Conservation (phyloP, 2,113 vertebrate species). For the Ictalurus punctatus region DNA sequence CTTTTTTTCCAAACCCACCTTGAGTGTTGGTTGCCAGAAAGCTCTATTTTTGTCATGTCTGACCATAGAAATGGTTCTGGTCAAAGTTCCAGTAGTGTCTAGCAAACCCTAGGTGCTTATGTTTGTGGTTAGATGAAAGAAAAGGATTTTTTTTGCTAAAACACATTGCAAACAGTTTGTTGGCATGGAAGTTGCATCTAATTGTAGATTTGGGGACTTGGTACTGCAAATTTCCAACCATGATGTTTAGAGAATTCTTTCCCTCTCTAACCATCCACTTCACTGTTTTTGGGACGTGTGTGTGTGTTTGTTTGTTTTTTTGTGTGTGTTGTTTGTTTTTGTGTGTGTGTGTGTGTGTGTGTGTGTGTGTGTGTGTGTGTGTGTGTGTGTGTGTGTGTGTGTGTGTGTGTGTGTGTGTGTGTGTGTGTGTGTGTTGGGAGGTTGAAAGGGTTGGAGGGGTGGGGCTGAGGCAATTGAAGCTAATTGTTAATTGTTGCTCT, state of each 20-base stretch:
- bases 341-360: background rate
- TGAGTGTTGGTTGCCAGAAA: background rate
- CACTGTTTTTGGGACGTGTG: background rate
- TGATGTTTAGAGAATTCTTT: background rate
- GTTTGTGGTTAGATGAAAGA: background rate
- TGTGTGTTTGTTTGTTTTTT: background rate
- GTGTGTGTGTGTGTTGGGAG: background rate
- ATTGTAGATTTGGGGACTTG: slow-evolving; percentile 5
- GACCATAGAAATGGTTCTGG: background rate
- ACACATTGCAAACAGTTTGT: background rate
- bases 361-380: background rate
- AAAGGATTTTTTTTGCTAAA: background rate
- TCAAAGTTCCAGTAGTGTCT: background rate
- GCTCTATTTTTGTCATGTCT: background rate
- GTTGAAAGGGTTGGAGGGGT: background rate
- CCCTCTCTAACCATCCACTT: background rate
- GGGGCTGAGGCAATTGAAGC: background rate
- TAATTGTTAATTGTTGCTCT: background rate
- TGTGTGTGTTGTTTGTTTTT: no score
- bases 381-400: background rate
- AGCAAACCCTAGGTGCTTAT: slow-evolving; percentile 6
- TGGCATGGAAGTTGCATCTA: background rate
- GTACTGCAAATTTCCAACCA: slow-evolving; percentile 3
- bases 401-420: background rate
- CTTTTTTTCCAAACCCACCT: background rate